Evolutionary conservation across 2,888 invertebrate genomes (phyloP).

Genomic region (Scelioninae gen. 1): DNA sequence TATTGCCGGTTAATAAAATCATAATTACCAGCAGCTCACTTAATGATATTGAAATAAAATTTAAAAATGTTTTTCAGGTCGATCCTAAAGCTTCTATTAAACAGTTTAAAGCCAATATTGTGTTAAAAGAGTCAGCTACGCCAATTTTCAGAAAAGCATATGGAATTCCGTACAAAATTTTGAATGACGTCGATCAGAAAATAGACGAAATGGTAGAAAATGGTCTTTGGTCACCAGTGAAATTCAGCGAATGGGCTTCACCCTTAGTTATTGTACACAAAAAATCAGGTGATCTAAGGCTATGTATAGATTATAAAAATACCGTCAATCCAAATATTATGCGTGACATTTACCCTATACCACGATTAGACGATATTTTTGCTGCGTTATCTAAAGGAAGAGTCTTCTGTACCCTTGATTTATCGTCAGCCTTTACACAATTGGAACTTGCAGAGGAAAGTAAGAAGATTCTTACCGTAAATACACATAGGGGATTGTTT

Average conservation of each 20-base stretch:
- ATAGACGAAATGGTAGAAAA: slow-evolving; percentile 33
- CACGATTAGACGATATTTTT: background rate
- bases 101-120: slow-evolving; percentile 18
- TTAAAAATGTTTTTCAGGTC: background rate
- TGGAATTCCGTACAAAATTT: too few relatives aligned
- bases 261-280: slow-evolving; percentile 39
- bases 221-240: slow-evolving; percentile 24
- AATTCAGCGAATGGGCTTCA: slow-evolving; percentile 48
- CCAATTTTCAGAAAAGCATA: slow-evolving; percentile 41
- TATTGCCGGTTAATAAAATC: slow-evolving; percentile 37
- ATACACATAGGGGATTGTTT: slow-evolving; percentile 38
- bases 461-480: slow-evolving; percentile 25
- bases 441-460: slow-evolving; percentile 43
- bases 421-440: slow-evolving; percentile 55
- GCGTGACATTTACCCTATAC: slow-evolving; percentile 27
- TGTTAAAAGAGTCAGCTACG: slow-evolving; percentile 18
- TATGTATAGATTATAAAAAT: slow-evolving; percentile 43
- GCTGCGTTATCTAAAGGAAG: background rate
- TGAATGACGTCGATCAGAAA: slow-evolving; percentile 31
- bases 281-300: slow-evolving; percentile 19
- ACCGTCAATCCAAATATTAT: slow-evolving; percentile 31
- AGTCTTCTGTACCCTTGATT: slow-evolving; percentile 21
- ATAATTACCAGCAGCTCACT: background rate
- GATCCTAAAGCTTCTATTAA: background rate
- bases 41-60: background rate